These are phyloP conservation scores for Sylvicola fuscatus DNA, from an alignment of 2,888 invertebrate species.

Conservation along the genomic window DNA sequence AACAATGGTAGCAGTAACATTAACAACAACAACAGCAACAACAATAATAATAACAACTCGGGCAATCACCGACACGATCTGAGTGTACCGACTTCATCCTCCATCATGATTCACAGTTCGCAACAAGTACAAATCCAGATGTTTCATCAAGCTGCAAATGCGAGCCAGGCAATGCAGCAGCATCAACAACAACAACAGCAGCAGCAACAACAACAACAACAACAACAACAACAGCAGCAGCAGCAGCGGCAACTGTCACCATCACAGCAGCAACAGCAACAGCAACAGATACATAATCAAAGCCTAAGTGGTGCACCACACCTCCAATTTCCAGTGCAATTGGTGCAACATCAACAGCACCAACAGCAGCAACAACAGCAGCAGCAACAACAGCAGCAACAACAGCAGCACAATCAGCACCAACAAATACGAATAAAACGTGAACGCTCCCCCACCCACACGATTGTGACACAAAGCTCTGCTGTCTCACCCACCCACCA, in stretches of 20 bases:
- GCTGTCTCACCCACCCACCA: background rate
- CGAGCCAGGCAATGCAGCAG: constrained; percentile 3
- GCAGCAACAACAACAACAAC: constrained; percentile 13
- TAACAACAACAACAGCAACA: constrained; percentile 2
- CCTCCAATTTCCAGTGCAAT: constrained; percentile 9
- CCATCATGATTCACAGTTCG: constrained; percentile 4
- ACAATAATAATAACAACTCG: constrained; percentile 3
- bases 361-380: constrained; percentile 1
- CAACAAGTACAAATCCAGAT: constrained; percentile 8
- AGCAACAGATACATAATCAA: constrained; percentile 1
- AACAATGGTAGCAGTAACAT: constrained; percentile 1
- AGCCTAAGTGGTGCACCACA: background rate
- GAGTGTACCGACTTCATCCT: constrained; percentile 2
- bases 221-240: constrained; percentile 9
- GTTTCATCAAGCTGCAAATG: constrained; percentile 4
- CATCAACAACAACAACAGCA: background rate
- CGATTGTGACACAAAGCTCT: constrained; percentile 4
- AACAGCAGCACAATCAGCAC: constrained; percentile 10
- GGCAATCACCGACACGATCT: background rate
- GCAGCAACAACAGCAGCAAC: constrained; percentile 10
- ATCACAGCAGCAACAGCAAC: constrained; percentile 4
- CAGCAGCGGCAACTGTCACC: constrained; percentile 1
- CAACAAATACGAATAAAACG: constrained; percentile 8
- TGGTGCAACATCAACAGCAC: constrained; percentile 2
- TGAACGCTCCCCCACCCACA: constrained; percentile 8